Conservation (phyloP, 30 jellyfish, hydroid and myxozoan genomes). For the Hydra vulgaris region DNA sequence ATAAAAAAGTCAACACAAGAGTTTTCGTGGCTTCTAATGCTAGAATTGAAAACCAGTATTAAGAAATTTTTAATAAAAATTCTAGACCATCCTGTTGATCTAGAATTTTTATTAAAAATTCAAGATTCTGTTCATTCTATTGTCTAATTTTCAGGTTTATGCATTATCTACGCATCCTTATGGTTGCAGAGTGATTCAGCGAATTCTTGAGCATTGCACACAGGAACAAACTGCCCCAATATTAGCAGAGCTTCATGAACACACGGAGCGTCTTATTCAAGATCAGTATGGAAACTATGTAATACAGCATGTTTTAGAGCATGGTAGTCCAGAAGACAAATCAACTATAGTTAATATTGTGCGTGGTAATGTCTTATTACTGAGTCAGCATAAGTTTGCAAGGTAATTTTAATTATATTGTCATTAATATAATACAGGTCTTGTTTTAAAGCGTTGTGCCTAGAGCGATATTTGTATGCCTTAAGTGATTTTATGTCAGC, state of each 20-base stretch:
- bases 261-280: slow-evolving; percentile 86
- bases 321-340: slow-evolving; percentile 92
- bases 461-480: no score
- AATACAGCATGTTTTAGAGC: slow-evolving; percentile 97
- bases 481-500: no score
- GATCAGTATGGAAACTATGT: slow-evolving; percentile 99
- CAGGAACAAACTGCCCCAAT: slow-evolving; percentile 87
- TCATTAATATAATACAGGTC: neutral
- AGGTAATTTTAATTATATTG: slow-evolving; percentile 34
- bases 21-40: no score
- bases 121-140: no score
- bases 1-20: no score
- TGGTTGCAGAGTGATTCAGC: slow-evolving; percentile 99
- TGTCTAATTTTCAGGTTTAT: slow-evolving; percentile 42
- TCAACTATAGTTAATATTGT: slow-evolving; percentile 61
- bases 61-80: no score
- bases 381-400: slow-evolving; percentile 99
- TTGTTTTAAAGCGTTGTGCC: no score
- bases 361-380: slow-evolving; percentile 79
- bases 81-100: no score
- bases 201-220: slow-evolving; percentile 96
- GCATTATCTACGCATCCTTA: slow-evolving; percentile 99
- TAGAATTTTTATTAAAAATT: no score
- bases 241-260: slow-evolving; percentile 83
- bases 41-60: no score